Evolutionary conservation across 2,888 invertebrate species (phyloP), one percentile per base, ranked within the genome.

Genomic region (Micoletzkya japonica): DNA sequence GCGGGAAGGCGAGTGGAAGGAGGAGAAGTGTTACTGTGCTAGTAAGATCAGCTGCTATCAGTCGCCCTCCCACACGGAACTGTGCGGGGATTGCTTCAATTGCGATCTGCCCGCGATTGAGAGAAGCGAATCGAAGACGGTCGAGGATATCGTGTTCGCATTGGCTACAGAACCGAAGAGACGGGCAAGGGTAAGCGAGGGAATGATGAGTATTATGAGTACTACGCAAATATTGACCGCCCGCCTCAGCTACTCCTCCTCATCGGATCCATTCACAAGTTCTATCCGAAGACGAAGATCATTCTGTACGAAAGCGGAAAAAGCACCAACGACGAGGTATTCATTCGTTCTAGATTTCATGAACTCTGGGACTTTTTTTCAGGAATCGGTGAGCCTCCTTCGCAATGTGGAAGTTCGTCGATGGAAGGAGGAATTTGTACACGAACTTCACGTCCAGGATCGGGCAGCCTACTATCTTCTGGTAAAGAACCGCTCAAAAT

Each of bases 351-450:
- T 44, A 24, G n/a, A 24, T 56, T 7, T 14, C 56, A n/a, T 44
- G 14, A 17, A 17, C 14, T 44, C n/a, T n/a, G n/a, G n/a, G n/a
- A n/a, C n/a, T n/a, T n/a, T n/a, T n/a, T 10, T 34, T 17, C 6
- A 59, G 59, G 17, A 17, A 10, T 59, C 59, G 10, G 30, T 59
- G 30, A 36, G 17, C 6, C 36, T 59, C 30, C 59, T 59, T 32
- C 59, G 59, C 7, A 59, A 59, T 32, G 59, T 59, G 14, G 37
- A 59, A 28, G 26, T 59, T 28, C 59, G 59, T 36, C 59, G 59
- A 59, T 59, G 30, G 34, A 24, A 32, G 10, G 56, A 56, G 10
- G 56, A 17, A 56, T 56, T 56, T 24, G 14, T 17, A 20, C n/a
- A 10, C 56, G 10, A 44, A 14, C 44, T 44, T 44, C 44, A 44